Base-by-base conservation (phyloP, 2,113 vertebrate genomes). In the Rhabdornis inornatus region DNA sequence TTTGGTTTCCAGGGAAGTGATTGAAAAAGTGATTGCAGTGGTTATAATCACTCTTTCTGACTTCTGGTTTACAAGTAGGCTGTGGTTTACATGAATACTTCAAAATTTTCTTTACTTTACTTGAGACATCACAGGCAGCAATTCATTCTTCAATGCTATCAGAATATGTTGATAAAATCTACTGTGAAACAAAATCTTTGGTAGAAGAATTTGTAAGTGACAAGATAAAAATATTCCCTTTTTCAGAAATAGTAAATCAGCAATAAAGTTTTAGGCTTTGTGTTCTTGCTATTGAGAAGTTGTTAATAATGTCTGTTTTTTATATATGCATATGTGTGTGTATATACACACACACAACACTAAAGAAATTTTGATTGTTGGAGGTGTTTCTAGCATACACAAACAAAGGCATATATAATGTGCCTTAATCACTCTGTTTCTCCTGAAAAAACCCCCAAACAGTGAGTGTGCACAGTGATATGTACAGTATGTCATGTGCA, bases 271-370 rank as follows among this genome's bases (percentile, higher is more conserved):
- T 40, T 39, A 30, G 27, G 15, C 12, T 60, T 79, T 93, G 7
- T 63, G 68, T 86, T 66, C 61, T 44, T 83, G 17, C 39, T 89
- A 1, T 64, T 30, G 35, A 64, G 68, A 91, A 2, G 23, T 86
- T 60, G 22, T 83, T 40, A 68, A 0, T 66, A 63, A 37, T 64
- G 33, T 59, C 30, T 68, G 0, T 61, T 42, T 42, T 78, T 44
- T n/a, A n/a, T n/a, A 15, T 5, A 3, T 16, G 1, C 52, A 9
- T 60, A 2, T 60, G 3, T 80, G 5, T 66, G 6, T 35, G 2
- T 59, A 2, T 49, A 6, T 24, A 7, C 2, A 59, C 10, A 47
- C 3, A 59, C 4, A 42, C 3, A 53, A 3, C 23, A 11, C 22
- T 28, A 33, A 23, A 50, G 23, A 49, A 49, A 35, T 65, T 76